A percentile compares a stretch with the other conserved stretches of the same genome.
Conservation (phyloP, 2,888 invertebrate species). For the Drosophila imparisetae region DNA sequence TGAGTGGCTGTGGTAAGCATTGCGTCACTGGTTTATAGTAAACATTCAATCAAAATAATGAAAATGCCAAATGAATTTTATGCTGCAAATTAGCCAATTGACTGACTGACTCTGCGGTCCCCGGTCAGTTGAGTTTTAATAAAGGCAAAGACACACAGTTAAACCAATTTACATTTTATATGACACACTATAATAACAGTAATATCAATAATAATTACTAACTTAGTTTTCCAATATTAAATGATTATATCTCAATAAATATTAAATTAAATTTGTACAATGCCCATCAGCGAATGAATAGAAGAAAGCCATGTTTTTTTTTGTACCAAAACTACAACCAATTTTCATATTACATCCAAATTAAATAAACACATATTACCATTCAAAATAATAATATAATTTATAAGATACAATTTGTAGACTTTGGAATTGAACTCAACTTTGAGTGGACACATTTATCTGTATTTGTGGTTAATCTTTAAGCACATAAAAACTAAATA, state of each 20-base stretch:
- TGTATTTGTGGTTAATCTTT: conserved; percentile 18
- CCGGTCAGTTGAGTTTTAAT: conserved; percentile 17
- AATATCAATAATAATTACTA: conserved; percentile 15
- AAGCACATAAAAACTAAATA: conserved; percentile 31
- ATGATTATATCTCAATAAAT: neutral
- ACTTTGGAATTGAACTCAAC: neutral
- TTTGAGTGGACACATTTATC: conserved; percentile 1
- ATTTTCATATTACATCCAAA: neutral
- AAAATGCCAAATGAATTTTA: conserved; percentile 50
- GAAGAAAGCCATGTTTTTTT: neutral
- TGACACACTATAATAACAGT: conserved; percentile 12
- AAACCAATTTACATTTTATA: conserved; percentile 36
- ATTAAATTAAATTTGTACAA: neutral
- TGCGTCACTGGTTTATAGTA: conserved; percentile 18
- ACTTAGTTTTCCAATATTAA: conserved; percentile 8
- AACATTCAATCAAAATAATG: conserved; percentile 71
- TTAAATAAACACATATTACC: neutral
- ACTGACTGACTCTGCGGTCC: conserved; percentile 50
- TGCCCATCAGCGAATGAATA: neutral
- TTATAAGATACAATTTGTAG: neutral
- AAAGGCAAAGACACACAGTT: conserved; percentile 11
- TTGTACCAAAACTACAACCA: neutral
- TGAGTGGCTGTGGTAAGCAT: conserved; percentile 15
- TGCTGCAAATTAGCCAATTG: conserved; percentile 64
- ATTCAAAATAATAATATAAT: neutral